Conservation (phyloP, 2,113 vertebrate genomes). For the Myotis lucifugus region DNA sequence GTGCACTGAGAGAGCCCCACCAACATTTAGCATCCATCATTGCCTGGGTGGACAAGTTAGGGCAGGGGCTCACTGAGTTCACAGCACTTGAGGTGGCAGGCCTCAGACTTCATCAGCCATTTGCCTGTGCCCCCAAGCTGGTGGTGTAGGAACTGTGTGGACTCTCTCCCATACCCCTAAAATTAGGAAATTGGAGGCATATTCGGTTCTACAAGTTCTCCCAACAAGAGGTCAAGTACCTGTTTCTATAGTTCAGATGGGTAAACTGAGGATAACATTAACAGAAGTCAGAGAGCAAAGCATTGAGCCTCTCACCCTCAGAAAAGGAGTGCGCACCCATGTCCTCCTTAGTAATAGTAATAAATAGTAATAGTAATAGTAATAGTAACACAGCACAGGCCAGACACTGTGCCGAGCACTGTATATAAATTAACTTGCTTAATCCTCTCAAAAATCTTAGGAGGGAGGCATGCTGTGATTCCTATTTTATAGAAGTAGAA, state of each 20-base stretch:
- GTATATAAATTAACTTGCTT: not conserved
- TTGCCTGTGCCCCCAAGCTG: not conserved
- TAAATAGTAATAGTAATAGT: not conserved
- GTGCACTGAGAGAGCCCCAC: not conserved
- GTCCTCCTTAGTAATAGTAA: not conserved
- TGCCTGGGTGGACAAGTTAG: not conserved
- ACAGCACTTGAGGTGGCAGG: not conserved
- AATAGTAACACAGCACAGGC: not conserved
- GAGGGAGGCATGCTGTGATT: not conserved
- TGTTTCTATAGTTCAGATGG: not conserved
- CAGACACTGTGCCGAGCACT: not conserved
- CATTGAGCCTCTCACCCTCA: no score
- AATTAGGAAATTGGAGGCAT: not conserved
- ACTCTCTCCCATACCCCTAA: accelerated
- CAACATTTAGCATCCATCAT: not conserved
- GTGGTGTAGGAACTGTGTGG: not conserved
- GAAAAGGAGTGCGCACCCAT: not conserved
- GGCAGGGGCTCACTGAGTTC: not conserved
- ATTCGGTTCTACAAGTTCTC: not conserved
- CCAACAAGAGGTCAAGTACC: not conserved
- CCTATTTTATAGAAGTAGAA: not conserved
- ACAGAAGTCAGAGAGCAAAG: not conserved
- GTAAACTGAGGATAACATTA: not conserved
- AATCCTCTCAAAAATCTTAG: not conserved
- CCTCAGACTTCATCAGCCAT: not conserved